A percentile compares a stretch with the other conserved stretches of the same genome.
phyloP scores from a whole-genome alignment of 2,888 invertebrate genomes.

The Amphipoea oculea region DNA sequence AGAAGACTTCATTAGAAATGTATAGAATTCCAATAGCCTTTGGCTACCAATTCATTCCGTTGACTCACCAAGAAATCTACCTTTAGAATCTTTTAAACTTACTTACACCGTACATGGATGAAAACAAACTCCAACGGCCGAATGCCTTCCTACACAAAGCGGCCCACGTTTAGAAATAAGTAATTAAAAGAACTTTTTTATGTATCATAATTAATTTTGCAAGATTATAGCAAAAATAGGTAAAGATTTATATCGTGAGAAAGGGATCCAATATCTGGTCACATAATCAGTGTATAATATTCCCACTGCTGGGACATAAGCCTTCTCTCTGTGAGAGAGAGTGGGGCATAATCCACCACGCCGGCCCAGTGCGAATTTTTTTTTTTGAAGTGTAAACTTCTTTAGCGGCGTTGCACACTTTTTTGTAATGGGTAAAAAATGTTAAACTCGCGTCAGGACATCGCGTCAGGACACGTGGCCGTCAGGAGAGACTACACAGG shows the following conservation, averaged over 20 bases:
- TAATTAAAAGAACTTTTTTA: background rate
- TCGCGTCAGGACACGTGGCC: too few species aligned
- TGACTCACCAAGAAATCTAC: slow-evolving; percentile 16
- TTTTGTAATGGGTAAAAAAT: too few species aligned
- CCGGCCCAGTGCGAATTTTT: background rate
- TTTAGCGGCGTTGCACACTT: too few species aligned
- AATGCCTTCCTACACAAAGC: background rate
- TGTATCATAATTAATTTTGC: background rate
- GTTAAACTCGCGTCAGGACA: too few species aligned
- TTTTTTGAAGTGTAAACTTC: too few species aligned
- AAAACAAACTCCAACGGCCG: background rate
- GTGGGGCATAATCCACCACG: too few species aligned
- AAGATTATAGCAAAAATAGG: background rate
- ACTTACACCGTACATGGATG: background rate
- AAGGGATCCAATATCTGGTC: background rate
- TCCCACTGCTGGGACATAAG: too few species aligned
- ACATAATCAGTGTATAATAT: too few species aligned
- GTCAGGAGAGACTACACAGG: too few species aligned
- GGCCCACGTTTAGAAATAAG: too few species aligned
- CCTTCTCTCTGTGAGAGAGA: too few species aligned
- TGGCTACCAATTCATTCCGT: background rate
- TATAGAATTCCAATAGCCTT: slow-evolving; percentile 32
- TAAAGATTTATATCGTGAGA: background rate
- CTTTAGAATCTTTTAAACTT: slow-evolving; percentile 20
- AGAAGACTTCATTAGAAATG: slow-evolving; percentile 15